Conservation (phyloP, 2,113 vertebrate species). For the Circaetus gallicus region DNA sequence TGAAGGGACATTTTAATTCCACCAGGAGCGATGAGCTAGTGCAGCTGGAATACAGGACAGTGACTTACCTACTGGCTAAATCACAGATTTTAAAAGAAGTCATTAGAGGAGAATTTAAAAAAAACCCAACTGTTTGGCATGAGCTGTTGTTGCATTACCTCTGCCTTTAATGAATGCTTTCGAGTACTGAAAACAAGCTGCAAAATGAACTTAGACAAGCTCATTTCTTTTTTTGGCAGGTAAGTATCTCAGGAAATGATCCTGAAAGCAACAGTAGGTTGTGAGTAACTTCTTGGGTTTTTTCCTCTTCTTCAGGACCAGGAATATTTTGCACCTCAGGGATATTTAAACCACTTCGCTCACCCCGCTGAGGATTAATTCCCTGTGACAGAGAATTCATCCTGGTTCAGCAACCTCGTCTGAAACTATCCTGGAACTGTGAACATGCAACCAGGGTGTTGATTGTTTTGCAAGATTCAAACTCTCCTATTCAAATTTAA, state of each 20-base stretch:
- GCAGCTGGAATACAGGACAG: neutral
- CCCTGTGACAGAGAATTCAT: neutral
- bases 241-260: neutral
- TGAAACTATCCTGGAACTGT: neutral
- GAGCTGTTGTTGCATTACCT: neutral
- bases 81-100: neutral
- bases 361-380: neutral
- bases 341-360: neutral
- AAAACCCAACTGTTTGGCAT: neutral
- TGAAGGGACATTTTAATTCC: neutral
- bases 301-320: neutral
- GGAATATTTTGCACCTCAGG: neutral
- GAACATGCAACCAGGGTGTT: rapidly evolving
- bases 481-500: neutral
- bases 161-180: neutral
- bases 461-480: neutral
- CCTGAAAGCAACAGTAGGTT: neutral
- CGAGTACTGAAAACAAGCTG: neutral
- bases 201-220: neutral
- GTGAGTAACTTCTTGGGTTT: neutral
- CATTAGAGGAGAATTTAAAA: neutral
- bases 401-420: neutral
- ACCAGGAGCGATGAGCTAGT: neutral
- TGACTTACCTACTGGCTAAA: neutral
- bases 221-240: neutral